Conservation (phyloP, 2,113 vertebrate species). For the Craseonycteris thonglongyai region DNA sequence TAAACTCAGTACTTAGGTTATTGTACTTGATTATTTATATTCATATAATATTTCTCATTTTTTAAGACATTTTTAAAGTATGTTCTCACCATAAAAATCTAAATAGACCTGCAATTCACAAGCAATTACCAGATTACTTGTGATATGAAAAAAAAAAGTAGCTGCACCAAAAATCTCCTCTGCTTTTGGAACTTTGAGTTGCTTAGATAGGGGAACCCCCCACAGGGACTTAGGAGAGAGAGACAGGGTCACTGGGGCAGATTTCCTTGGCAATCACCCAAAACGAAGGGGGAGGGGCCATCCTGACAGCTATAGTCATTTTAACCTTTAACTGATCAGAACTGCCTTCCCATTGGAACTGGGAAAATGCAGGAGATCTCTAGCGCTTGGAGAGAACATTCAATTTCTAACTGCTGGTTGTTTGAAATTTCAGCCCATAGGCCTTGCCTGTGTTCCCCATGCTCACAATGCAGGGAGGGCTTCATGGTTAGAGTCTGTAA, state of each 20-base stretch:
- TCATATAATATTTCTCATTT: background rate
- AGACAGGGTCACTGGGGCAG: background rate
- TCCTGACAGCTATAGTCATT: background rate
- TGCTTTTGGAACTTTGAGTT: background rate
- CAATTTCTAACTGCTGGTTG: background rate
- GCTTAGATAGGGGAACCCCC: background rate
- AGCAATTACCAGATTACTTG: background rate
- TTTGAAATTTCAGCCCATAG: background rate
- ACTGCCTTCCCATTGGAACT: background rate
- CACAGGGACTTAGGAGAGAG: background rate
- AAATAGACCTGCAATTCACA: background rate
- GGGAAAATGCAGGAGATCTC: background rate
- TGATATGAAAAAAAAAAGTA: background rate
- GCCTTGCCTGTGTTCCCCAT: background rate
- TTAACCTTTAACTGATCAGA: background rate
- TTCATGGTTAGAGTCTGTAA: background rate
- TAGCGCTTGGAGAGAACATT: background rate
- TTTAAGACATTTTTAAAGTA: conserved; percentile 1
- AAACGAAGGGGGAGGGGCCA: background rate
- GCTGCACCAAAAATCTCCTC: background rate
- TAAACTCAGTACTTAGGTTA: background rate
- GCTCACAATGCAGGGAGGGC: background rate
- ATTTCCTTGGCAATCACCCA: background rate
- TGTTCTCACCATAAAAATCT: conserved; percentile 7
- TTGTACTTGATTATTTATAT: background rate